These are phyloP conservation scores for Periphyllus acericola DNA, from an alignment of 2,888 invertebrate genomes.

Conservation along the genomic window DNA sequence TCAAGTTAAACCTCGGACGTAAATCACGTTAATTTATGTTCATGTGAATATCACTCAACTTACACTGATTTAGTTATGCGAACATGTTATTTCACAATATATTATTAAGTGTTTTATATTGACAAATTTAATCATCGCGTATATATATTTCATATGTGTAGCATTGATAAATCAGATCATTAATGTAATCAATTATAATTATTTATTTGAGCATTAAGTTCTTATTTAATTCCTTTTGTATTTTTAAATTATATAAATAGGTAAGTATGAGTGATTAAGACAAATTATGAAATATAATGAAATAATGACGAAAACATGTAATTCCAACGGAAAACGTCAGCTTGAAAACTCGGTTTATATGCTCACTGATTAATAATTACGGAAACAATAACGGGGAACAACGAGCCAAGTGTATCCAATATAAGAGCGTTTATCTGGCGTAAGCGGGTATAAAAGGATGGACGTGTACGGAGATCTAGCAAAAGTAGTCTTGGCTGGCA, in stretches of 20 bases:
- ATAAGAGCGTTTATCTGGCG: too few relatives aligned
- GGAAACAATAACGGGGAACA: too few relatives aligned
- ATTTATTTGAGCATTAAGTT: neutral
- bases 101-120: slow-evolving; percentile 4
- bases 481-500: too few relatives aligned
- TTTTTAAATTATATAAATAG: neutral
- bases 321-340: neutral
- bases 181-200: neutral
- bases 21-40: neutral
- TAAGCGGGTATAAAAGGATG: too few relatives aligned
- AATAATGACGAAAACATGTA: neutral
- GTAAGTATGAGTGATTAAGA: neutral
- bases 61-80: slow-evolving; percentile 12
- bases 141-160: neutral
- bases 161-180: slow-evolving; percentile 11
- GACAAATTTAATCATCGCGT: slow-evolving; percentile 5
- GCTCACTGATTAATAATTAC: too few relatives aligned
- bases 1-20: neutral
- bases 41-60: slow-evolving; percentile 34
- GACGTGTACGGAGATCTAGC: too few relatives aligned
- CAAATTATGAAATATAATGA: neutral
- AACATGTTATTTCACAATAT: slow-evolving; percentile 5
- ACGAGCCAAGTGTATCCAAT: too few relatives aligned
- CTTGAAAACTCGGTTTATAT: too few relatives aligned
- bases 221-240: neutral